Conservation (phyloP, 2,888 invertebrate genomes). For the Drosophila putrida region DNA sequence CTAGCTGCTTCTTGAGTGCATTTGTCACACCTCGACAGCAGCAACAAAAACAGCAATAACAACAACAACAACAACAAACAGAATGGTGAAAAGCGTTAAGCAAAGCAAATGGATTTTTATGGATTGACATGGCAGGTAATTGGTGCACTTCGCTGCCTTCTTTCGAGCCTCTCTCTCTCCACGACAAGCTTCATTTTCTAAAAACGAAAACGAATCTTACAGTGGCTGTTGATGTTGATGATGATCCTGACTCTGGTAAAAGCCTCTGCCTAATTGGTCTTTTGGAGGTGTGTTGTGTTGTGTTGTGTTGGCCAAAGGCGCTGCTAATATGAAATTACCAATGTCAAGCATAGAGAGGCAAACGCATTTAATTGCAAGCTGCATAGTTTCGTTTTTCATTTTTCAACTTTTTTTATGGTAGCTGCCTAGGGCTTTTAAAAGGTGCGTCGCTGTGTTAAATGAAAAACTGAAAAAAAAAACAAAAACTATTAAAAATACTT, state of each 20-base stretch:
- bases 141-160: constrained; percentile 65
- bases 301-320: constrained; percentile 63
- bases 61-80: constrained; percentile 21
- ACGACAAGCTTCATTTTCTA: constrained; percentile 43
- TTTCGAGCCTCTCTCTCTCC: not conserved
- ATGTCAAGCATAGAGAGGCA: constrained; percentile 48
- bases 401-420: not conserved
- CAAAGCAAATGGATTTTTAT: constrained; percentile 79
- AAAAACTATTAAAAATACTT: constrained; percentile 27
- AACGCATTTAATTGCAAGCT: constrained; percentile 59
- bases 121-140: constrained; percentile 78
- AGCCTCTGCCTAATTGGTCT: constrained; percentile 71
- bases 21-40: constrained; percentile 76
- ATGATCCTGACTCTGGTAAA: constrained; percentile 51
- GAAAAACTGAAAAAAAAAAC: constrained; percentile 14
- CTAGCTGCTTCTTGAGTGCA: constrained; percentile 69
- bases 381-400: constrained; percentile 28
- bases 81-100: constrained; percentile 23
- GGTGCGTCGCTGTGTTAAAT: constrained; percentile 18
- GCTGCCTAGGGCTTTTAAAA: constrained; percentile 37
- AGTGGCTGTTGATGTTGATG: constrained; percentile 2
- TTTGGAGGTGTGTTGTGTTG: constrained; percentile 28
- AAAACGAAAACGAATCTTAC: constrained; percentile 40
- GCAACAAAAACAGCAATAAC: constrained; percentile 20
- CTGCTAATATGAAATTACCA: constrained; percentile 72